Evolutionary conservation across 2,797 vertebrate genomes (phyloP).

Genomic region (Leontopithecus rosalia): DNA sequence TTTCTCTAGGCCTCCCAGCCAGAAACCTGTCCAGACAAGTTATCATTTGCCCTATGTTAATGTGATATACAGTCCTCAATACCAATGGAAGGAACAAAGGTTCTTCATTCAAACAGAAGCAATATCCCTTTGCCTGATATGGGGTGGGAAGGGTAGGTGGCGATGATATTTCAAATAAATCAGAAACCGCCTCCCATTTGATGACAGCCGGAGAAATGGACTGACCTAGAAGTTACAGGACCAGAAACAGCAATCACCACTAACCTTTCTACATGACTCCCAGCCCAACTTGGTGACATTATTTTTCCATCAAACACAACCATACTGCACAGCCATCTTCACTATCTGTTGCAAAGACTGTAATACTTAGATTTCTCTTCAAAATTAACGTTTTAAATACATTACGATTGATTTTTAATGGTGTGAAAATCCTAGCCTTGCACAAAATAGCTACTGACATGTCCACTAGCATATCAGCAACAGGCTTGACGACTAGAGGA

Average conservation of each 20-base stretch:
- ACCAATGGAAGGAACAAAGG: background rate
- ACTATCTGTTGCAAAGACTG: background rate
- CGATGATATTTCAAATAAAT: background rate
- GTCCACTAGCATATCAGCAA: background rate
- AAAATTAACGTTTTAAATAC: conserved; percentile 29
- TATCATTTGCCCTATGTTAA: background rate
- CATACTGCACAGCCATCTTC: background rate
- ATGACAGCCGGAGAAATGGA: background rate
- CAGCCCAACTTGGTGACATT: background rate
- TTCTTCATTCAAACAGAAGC: background rate
- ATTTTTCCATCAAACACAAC: background rate
- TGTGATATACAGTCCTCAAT: background rate
- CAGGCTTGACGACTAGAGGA: background rate
- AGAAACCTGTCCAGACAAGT: background rate
- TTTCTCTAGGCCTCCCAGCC: background rate
- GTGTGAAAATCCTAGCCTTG: background rate
- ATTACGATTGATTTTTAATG: background rate
- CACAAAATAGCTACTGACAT: background rate
- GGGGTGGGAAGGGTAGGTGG: background rate
- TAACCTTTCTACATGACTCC: background rate
- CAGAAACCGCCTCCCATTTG: background rate
- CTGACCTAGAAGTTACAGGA: background rate
- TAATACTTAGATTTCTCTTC: background rate
- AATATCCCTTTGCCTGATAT: background rate
- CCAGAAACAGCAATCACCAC: background rate